Percentiles rank a stretch among this genome's conserved stretches.
These are phyloP conservation scores for Mesorhabditis sp. DNA, from an alignment of 2,888 invertebrate species.

Conservation along the genomic window DNA sequence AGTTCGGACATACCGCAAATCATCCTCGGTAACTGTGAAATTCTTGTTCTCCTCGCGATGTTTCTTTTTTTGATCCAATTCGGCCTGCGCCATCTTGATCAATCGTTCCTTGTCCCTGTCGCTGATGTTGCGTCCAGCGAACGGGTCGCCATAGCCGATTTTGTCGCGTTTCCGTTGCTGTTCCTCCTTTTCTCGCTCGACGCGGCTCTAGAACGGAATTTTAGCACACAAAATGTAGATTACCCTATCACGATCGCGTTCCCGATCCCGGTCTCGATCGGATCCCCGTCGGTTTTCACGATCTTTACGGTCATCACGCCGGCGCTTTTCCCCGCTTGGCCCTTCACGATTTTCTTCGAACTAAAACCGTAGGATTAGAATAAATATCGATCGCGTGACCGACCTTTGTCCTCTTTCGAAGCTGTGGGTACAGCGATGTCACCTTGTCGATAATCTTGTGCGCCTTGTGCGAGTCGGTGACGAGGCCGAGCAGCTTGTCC, in stretches of 20 bases:
- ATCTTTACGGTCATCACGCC: slow-evolving; percentile 9
- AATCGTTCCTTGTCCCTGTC: slow-evolving; percentile 11
- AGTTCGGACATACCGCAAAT: slow-evolving; percentile 14
- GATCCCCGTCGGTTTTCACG: slow-evolving; percentile 4
- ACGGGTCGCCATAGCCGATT: too few species aligned
- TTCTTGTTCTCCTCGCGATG: slow-evolving; percentile 8
- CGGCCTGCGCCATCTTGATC: background rate
- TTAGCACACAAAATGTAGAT: too few species aligned
- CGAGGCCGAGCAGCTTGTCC: slow-evolving; percentile 24
- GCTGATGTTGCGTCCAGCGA: too few species aligned
- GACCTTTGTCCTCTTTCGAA: slow-evolving; percentile 29
- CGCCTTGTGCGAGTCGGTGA: slow-evolving; percentile 32
- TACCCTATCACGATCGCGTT: slow-evolving; percentile 5
- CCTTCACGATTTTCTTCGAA: slow-evolving; percentile 21
- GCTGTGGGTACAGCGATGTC: slow-evolving; percentile 27
- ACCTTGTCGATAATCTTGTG: slow-evolving; percentile 31
- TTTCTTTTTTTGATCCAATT: background rate
- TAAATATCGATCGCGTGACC: background rate
- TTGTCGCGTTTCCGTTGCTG: background rate
- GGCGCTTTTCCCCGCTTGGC: too few species aligned
- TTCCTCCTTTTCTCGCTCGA: background rate
- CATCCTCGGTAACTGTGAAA: slow-evolving; percentile 11
- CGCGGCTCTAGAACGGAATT: too few species aligned
- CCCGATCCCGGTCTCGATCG: slow-evolving; percentile 11
- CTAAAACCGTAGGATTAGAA: slow-evolving; percentile 11